These are phyloP conservation scores for Ariolimax columbianus DNA, from an alignment of 2,888 invertebrate species.

Conservation along the genomic window DNA sequence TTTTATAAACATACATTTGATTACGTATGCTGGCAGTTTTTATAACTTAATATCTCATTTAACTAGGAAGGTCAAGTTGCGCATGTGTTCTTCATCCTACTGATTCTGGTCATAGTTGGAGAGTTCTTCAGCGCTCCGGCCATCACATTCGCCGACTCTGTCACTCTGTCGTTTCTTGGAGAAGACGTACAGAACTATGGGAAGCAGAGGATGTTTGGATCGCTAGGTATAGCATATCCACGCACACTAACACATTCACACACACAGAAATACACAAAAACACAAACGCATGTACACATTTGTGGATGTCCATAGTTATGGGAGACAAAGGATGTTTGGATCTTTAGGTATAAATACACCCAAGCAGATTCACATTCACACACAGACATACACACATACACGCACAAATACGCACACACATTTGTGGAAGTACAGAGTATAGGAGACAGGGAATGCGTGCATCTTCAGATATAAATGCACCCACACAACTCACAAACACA, in stretches of 20 bases:
- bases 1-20: no score
- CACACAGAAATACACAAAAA: no score
- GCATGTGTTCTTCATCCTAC: slow-evolving; percentile 95
- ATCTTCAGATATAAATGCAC: no score
- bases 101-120: slow-evolving; percentile 94
- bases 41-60: neutral
- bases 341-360: slow-evolving; percentile 83
- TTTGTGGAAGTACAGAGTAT: slow-evolving; percentile 85
- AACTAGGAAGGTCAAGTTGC: slow-evolving; percentile 88
- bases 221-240: slow-evolving; percentile 82
- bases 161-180: slow-evolving; percentile 84
- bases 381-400: no score
- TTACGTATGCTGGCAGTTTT: no score
- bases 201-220: slow-evolving; percentile 98
- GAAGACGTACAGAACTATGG: slow-evolving; percentile 88
- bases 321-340: slow-evolving; percentile 98
- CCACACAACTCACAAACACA: no score
- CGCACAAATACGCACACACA: no score
- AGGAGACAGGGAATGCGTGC: slow-evolving; percentile 98
- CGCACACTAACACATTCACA: no score
- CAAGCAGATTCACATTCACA: neutral
- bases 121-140: slow-evolving; percentile 99
- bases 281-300: no score
- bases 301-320: slow-evolving; percentile 86
- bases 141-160: slow-evolving; percentile 89